Evolutionary conservation across 2,888 invertebrate genomes (phyloP).

Genomic region (Mellilla xanthometata): DNA sequence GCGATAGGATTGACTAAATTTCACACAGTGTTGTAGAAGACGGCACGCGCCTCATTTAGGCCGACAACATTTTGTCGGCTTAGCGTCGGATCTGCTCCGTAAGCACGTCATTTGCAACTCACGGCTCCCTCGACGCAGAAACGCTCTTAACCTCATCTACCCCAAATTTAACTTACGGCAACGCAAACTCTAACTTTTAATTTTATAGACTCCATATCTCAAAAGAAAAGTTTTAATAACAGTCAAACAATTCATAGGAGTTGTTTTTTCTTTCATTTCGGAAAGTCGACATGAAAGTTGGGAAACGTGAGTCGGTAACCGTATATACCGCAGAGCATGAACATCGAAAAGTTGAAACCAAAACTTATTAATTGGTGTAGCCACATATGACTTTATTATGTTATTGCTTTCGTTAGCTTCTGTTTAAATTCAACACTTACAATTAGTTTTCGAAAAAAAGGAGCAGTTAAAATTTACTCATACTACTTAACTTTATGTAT

Average conservation of each 20-base stretch:
- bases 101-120: slow-evolving; percentile 72
- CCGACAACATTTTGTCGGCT: slow-evolving; percentile 63
- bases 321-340: slow-evolving; percentile 36
- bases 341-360: background rate
- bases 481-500: too few species aligned
- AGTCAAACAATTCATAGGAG: slow-evolving; percentile 55
- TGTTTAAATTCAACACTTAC: too few species aligned
- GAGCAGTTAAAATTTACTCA: too few species aligned
- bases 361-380: background rate
- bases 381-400: too few species aligned
- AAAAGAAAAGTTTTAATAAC: slow-evolving; percentile 58
- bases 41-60: slow-evolving; percentile 65
- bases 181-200: slow-evolving; percentile 54
- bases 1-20: slow-evolving; percentile 77
- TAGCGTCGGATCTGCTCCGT: slow-evolving; percentile 61
- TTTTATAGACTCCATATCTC: slow-evolving; percentile 47
- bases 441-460: too few species aligned
- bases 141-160: slow-evolving; percentile 48
- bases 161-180: slow-evolving; percentile 48
- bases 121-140: slow-evolving; percentile 46
- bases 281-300: slow-evolving; percentile 44
- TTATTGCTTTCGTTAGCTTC: too few species aligned
- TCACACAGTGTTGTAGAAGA: slow-evolving; percentile 64
- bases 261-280: slow-evolving; percentile 48
- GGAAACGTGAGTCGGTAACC: slow-evolving; percentile 50